Conservation (phyloP, 2,888 invertebrate species). For the Chydorus sphaericus region DNA sequence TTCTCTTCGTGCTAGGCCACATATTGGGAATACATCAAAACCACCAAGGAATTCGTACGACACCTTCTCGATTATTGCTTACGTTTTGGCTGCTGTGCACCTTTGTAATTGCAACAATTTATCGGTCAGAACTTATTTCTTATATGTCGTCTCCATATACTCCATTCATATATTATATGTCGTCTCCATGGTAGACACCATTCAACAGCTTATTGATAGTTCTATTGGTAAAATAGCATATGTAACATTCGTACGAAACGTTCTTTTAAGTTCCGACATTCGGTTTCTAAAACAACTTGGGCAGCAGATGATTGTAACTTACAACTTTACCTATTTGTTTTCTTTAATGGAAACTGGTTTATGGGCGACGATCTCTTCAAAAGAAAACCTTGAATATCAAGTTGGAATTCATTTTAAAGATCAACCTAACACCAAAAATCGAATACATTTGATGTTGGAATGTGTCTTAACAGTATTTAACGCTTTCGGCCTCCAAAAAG, state of each 20-base stretch:
- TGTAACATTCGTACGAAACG: slow-evolving; percentile 50
- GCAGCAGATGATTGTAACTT: slow-evolving; percentile 29
- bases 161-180: no score
- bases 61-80: not conserved
- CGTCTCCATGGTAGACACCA: slow-evolving; percentile 50
- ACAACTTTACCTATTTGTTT: slow-evolving; percentile 46
- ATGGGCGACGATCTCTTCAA: slow-evolving; percentile 36
- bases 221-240: slow-evolving; percentile 53
- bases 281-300: slow-evolving; percentile 49
- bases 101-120: slow-evolving; percentile 32
- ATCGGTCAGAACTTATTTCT: slow-evolving; percentile 37
- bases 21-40: not conserved
- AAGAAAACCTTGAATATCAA: slow-evolving; percentile 24
- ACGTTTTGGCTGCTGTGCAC: slow-evolving; percentile 8
- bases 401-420: slow-evolving; percentile 22
- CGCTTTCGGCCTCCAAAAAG: slow-evolving; percentile 64
- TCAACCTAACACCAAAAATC: not conserved
- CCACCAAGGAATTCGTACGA: not conserved
- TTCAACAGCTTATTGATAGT: slow-evolving; percentile 48
- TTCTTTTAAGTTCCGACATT: slow-evolving; percentile 54
- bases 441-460: slow-evolving; percentile 62
- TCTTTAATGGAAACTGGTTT: slow-evolving; percentile 49
- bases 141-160: slow-evolving; percentile 22
- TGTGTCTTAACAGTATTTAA: slow-evolving; percentile 68
- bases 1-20: not conserved